Percentiles rank a stretch among this genome's conserved stretches.
phyloP scores from a whole-genome alignment of 2,888 invertebrate genomes.

The Tolmerus cingulatus region DNA sequence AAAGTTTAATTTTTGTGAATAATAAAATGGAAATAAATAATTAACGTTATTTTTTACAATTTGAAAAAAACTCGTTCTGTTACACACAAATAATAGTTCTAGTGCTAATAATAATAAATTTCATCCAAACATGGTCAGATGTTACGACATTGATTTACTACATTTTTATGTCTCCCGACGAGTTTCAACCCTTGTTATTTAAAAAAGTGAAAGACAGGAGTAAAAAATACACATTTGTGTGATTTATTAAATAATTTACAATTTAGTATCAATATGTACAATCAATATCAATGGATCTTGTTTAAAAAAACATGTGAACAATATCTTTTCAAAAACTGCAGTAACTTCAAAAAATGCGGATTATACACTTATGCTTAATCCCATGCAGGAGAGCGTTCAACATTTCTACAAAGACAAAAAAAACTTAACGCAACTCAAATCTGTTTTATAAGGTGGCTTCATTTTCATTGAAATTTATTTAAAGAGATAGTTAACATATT shows the following conservation, averaged over 20 bases:
- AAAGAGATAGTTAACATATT: not conserved
- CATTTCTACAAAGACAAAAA: not conserved
- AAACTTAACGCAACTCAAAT: not conserved
- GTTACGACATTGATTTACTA: too few relatives aligned
- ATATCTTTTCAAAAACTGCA: not conserved
- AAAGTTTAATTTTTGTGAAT: too few relatives aligned
- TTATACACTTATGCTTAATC: not conserved
- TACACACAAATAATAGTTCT: too few relatives aligned
- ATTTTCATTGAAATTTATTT: not conserved
- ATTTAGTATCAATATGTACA: not conserved
- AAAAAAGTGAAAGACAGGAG: not conserved
- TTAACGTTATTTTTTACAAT: too few relatives aligned
- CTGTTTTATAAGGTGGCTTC: not conserved
- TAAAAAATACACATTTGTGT: not conserved
- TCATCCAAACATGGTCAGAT: too few relatives aligned
- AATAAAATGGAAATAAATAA: too few relatives aligned
- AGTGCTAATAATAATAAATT: too few relatives aligned
- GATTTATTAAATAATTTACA: conserved; percentile 24
- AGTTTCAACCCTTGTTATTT: too few relatives aligned
- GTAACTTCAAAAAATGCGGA: not conserved
- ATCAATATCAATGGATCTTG: not conserved
- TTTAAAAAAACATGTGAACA: not conserved
- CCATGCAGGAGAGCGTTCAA: not conserved
- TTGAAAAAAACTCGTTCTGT: too few relatives aligned
- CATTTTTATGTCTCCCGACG: too few relatives aligned